Conservation (phyloP, 2,888 invertebrate genomes). For the Gandaritis pyraliata region DNA sequence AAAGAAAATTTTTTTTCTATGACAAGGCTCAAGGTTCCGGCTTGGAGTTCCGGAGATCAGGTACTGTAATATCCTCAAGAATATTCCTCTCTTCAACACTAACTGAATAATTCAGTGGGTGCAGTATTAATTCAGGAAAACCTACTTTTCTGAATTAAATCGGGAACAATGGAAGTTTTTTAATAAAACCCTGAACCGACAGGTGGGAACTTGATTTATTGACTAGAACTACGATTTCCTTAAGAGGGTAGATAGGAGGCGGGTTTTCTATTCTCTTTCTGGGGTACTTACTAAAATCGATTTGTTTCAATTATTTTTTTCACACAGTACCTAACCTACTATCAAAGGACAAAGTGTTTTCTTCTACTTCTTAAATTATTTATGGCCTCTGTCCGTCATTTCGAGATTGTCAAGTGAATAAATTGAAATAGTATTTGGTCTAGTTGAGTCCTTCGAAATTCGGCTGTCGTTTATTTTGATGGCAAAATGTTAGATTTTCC, state of each 20-base stretch:
- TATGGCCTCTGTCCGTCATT: no score
- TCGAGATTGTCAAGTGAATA: no score
- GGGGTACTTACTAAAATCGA: neutral
- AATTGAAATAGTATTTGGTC: no score
- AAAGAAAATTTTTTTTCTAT: no score
- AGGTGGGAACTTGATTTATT: conserved; percentile 72
- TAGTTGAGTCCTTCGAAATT: no score
- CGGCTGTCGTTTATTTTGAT: no score
- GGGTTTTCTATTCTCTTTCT: neutral
- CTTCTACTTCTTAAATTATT: no score
- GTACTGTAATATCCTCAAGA: conserved; percentile 14
- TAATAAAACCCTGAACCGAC: conserved; percentile 69
- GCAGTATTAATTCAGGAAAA: conserved; percentile 37
- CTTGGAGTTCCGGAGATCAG: neutral
- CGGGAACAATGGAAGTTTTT: conserved; percentile 70
- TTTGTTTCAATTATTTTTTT: no score
- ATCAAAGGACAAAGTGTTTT: no score
- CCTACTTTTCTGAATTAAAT: conserved; percentile 56
- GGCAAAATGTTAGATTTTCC: no score
- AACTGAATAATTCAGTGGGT: conserved; percentile 41
- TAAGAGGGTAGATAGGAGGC: neutral
- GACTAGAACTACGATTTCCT: conserved; percentile 5
- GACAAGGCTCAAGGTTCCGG: no score
- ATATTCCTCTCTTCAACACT: conserved; percentile 29
- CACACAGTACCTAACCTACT: no score